phyloP scores from a whole-genome alignment of 2,888 invertebrate species.

The Stenotaenia linearis region DNA sequence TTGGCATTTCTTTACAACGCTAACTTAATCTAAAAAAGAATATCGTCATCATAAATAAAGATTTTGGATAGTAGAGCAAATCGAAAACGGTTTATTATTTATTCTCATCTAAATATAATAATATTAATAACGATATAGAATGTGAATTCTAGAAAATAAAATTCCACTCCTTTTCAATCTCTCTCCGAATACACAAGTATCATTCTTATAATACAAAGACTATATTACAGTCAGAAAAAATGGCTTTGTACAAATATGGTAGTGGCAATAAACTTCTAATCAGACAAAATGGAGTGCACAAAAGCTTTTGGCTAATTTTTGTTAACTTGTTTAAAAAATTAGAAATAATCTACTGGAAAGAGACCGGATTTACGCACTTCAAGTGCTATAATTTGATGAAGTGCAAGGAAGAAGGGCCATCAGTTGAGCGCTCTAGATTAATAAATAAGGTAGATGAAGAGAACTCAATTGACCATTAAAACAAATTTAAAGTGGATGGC shows the following conservation, averaged over 20 bases:
- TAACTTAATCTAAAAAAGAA: not conserved
- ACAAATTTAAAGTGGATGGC: conserved; percentile 10
- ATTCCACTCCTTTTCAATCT: not conserved
- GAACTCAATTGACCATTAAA: conserved; percentile 10
- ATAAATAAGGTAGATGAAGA: conserved; percentile 1
- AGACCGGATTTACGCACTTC: not conserved
- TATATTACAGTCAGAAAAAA: conserved; percentile 26
- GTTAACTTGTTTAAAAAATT: not conserved
- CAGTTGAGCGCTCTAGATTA: conserved; percentile 8
- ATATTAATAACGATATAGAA: not conserved
- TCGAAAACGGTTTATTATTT: not conserved
- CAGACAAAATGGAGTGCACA: conserved; percentile 4
- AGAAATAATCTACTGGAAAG: not conserved
- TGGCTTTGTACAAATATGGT: conserved; percentile 24
- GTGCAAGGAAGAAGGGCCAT: not conserved
- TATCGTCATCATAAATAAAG: not conserved
- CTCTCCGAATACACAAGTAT: conserved; percentile 9
- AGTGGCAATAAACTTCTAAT: conserved; percentile 1
- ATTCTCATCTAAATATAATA: not conserved
- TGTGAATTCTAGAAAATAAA: not conserved
- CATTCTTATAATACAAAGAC: conserved; percentile 22
- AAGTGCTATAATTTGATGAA: not conserved
- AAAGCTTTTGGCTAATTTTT: not conserved
- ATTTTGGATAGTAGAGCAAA: not conserved
- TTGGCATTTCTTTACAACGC: not conserved